Conservation (phyloP, 2,797 vertebrate species). For the Mareca penelope region DNA sequence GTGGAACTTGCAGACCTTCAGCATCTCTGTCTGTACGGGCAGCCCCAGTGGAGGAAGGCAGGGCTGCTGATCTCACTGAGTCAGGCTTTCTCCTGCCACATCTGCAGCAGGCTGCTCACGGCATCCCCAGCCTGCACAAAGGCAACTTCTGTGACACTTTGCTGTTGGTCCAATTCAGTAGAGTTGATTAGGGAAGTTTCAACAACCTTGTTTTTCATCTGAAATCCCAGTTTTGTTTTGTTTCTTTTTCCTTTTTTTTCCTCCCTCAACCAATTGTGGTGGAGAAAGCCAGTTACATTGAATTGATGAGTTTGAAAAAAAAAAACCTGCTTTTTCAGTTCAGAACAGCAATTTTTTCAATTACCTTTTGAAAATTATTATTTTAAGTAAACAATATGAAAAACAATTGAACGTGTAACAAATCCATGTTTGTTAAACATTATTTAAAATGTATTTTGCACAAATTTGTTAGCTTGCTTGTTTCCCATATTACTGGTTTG, state of each 20-base stretch:
- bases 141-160: neutral
- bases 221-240: neutral
- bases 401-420: neutral
- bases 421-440: neutral
- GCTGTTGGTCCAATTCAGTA: neutral
- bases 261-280: neutral
- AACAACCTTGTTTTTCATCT: neutral
- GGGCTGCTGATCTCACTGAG: neutral
- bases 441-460: neutral
- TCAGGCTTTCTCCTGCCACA: neutral
- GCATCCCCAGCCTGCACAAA: neutral
- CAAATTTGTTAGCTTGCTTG: neutral
- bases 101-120: neutral
- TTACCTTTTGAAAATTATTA: neutral
- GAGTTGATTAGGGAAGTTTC: neutral
- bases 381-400: neutral
- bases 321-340: neutral
- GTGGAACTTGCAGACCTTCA: slow-evolving; percentile 33
- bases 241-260: neutral
- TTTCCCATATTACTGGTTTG: neutral
- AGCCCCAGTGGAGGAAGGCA: neutral
- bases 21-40: neutral
- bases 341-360: neutral
- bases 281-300: neutral
- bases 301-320: neutral